Percentiles rank a stretch among this genome's conserved stretches.
Conservation (phyloP, 2,113 vertebrate genomes). For the Petromus typicus region DNA sequence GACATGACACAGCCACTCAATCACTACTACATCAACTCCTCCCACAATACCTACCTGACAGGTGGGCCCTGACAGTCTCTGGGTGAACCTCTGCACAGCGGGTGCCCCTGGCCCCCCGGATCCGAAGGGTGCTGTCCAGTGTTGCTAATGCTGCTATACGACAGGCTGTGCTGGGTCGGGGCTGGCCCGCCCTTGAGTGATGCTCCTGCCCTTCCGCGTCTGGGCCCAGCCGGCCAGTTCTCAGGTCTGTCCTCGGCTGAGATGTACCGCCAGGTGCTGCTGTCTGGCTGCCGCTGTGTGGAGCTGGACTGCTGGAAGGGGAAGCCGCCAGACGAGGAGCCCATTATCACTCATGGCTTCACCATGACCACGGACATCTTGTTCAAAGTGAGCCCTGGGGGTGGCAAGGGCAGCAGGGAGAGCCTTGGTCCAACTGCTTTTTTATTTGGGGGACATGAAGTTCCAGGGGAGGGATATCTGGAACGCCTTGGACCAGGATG, state of each 20-base stretch:
- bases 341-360: slow-evolving; percentile 98
- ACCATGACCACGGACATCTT: slow-evolving; percentile 99
- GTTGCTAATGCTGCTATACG: neutral
- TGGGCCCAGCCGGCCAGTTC: slow-evolving; percentile 94
- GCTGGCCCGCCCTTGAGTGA: neutral
- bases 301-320: slow-evolving; percentile 99
- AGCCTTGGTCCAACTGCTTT: neutral
- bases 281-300: slow-evolving; percentile 96
- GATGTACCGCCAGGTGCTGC: slow-evolving; percentile 98
- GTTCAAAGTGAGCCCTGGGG: slow-evolving; percentile 90
- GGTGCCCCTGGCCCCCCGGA: neutral
- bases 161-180: neutral
- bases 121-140: neutral
- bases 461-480: neutral
- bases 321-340: slow-evolving; percentile 96
- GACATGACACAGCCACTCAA: slow-evolving; percentile 96
- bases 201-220: accelerated
- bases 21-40: slow-evolving; percentile 98
- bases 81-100: neutral
- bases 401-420: neutral
- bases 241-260: slow-evolving; percentile 96
- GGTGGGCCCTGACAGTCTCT: slow-evolving; percentile 82
- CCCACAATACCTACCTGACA: slow-evolving; percentile 99
- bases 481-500: neutral
- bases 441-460: neutral